Evolutionary conservation across 2,888 invertebrate genomes (phyloP), one percentile per base, ranked within the genome.

Genomic region (Penaeus monodon): DNA sequence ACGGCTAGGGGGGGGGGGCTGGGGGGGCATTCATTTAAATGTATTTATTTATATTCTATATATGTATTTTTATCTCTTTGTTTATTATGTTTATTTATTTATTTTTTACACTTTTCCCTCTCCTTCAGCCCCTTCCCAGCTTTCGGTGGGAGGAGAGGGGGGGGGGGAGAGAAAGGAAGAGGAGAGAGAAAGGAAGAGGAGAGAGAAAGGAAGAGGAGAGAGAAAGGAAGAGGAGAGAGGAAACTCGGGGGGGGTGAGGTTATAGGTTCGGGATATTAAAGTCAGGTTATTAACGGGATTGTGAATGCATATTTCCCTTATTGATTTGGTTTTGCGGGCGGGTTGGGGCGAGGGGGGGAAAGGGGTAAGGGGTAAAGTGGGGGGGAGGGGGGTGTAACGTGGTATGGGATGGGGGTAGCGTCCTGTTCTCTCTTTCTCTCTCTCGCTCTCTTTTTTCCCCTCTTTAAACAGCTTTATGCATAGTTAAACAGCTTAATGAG

Each of bases 391-490:
- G 57, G 17, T 17, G 44, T 7, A 44, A 44, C 44, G 44, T 10
- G 44, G 44, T 44, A 44, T 44, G 44, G 44, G 44, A 10, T 57
- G 14, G 57, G 57, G 57, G 57, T 57, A 17, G 57, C 57, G 57
- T 57, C 57, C 57, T 57, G 57, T 57, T 57, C 57, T 57, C 57
- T 57, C 57, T 57, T 57, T 57, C 57, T 17, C 57, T 57, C 57
- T 14, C 57, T 14, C 57, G 0, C 57, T 12, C 77, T n/a, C 49
- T 77, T 44, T 57, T 24, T 77, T n/a, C 27, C 57, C 22, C 65
- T 24, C 65, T 64, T 79, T 64, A 77, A 77, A 57, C 57, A 57
- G 57, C 57, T 57, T 57, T 57, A 57, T 57, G 57, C 57, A 57
- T 57, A 57, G 57, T 57, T 57, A 57, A 57, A 57, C 57, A 57